A percentile compares a stretch with the other conserved stretches of the same genome.
These are phyloP conservation scores for Silurus meridionalis DNA, from an alignment of 2,113 vertebrate genomes.

Conservation along the genomic window DNA sequence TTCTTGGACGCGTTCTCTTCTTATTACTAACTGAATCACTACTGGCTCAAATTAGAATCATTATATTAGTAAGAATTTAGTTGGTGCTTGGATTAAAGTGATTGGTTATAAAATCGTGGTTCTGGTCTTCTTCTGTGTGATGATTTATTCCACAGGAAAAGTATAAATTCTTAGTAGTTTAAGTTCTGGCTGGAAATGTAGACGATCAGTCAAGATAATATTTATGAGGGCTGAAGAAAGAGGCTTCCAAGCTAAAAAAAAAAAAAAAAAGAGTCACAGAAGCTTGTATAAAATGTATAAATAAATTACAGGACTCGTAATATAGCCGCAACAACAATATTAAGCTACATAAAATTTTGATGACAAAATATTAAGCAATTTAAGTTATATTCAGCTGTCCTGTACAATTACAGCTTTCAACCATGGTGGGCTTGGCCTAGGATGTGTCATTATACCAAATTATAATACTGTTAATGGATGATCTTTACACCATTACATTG, in stretches of 20 bases:
- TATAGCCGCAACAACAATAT: neutral
- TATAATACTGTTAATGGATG: neutral
- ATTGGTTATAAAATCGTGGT: neutral
- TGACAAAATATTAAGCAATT: neutral
- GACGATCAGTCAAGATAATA: neutral
- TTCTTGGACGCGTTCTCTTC: conserved; percentile 9
- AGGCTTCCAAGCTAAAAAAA: neutral
- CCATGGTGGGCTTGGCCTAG: neutral
- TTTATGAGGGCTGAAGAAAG: neutral
- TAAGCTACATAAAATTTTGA: neutral
- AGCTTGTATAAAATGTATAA: neutral
- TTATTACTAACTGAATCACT: neutral
- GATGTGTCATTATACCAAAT: neutral
- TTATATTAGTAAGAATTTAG: neutral
- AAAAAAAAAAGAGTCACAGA: neutral
- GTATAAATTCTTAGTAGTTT: neutral
- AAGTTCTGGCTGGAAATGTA: neutral
- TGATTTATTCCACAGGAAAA: neutral
- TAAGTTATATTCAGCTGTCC: neutral
- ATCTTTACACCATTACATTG: neutral
- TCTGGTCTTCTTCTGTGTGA: neutral
- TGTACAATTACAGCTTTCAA: neutral
- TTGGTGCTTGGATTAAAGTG: neutral
- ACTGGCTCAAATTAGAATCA: neutral
- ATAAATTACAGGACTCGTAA: neutral